Conservation (phyloP, 2,113 vertebrate genomes). For the Melanerpes aurifrons region DNA sequence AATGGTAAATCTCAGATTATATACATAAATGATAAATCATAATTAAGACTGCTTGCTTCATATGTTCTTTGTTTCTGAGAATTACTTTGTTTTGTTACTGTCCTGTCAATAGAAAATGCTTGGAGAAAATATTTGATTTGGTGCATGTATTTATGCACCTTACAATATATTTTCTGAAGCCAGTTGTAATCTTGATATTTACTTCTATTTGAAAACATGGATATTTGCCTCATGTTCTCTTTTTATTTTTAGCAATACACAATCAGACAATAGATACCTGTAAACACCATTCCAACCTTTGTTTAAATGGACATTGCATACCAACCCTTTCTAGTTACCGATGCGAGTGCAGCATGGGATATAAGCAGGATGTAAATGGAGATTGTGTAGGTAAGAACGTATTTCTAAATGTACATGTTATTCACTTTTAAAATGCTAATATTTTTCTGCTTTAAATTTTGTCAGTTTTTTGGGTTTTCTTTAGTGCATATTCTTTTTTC, state of each 20-base stretch:
- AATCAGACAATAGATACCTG: conserved; percentile 81
- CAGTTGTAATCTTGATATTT: background rate
- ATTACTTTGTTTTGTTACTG: background rate
- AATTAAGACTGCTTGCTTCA: background rate
- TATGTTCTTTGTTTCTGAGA: rapidly evolving
- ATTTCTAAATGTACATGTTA: background rate
- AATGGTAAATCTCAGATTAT: no score
- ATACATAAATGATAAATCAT: background rate
- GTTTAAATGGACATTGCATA: conserved; percentile 80
- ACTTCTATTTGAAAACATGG: background rate
- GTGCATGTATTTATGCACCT: background rate
- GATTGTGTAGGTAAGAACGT: conserved; percentile 78
- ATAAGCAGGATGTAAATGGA: conserved; percentile 74
- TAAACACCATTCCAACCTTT: conserved; percentile 76
- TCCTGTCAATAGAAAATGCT: background rate
- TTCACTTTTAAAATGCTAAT: background rate
- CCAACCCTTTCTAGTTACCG: conserved; percentile 75
- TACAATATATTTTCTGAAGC: background rate
- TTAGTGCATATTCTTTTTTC: background rate
- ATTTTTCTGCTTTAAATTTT: background rate
- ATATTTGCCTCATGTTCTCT: background rate
- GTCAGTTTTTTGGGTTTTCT: background rate
- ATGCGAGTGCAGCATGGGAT: conserved; percentile 82
- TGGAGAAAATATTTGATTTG: background rate
- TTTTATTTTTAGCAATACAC: conserved; percentile 69